Evolutionary conservation across 2,113 vertebrate genomes (phyloP), one percentile per base, ranked within the genome.

Genomic region (Nymphicus hollandicus): DNA sequence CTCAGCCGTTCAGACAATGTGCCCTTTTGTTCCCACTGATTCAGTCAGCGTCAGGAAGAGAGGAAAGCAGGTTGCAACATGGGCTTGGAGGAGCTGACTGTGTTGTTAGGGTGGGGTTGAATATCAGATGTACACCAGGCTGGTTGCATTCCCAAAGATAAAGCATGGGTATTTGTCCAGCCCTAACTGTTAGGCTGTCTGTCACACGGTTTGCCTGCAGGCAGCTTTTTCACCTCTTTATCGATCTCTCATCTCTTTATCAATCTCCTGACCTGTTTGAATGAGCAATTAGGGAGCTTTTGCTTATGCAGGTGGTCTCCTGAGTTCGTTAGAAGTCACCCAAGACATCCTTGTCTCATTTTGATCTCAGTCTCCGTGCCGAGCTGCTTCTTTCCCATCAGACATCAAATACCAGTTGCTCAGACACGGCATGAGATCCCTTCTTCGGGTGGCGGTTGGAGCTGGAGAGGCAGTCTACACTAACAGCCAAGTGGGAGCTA

Each of bases 21-120:
- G 17, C 6, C 80, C 49, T 73, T 95, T 92, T 95, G 44, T 83
- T 92, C n/a, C 39, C 46, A 35, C 33, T 85, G 74, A 82, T 80
- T 86, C 82, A 93, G 79, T 31, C 31, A 41, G 55, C 0, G 1
- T 4, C 55, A 55, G 88, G 73, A 83, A 58, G 56, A 70, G 43
- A 56, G 24, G 76, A 43, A 33, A 10, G 53, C 81, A 53, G 71
- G 77, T 79, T 86, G 60, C 65, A 52, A 82, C 81, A 81, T 0
- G 3, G 5, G 31, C 55, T 37, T 44, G 46, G 63, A 60, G 56
- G 61, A 85, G 33, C 47, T 68, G 84, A 12, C 22, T 63, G 15
- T 16, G 49, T 46, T 63, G 4, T 49, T 55, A 33, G 84, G 87
- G 55, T 69, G 92, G 43, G 52, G 89, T 24, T 50, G 33, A 46